A percentile compares a stretch with the other conserved stretches of the same genome.
phyloP scores from a whole-genome alignment of 2,888 invertebrate genomes.

The Chymomyza procnemis region DNA sequence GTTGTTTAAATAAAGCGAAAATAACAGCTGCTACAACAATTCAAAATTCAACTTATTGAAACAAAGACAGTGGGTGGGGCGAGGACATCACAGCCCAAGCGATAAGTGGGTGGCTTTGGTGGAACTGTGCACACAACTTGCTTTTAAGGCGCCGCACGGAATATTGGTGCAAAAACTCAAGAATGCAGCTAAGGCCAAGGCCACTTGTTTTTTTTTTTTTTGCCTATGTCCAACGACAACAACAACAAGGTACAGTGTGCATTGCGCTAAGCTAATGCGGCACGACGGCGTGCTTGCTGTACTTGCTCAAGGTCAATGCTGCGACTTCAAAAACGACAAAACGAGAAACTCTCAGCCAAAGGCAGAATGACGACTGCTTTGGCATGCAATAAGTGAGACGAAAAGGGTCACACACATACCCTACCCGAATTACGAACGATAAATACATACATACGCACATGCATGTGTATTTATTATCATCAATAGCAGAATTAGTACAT shows the following conservation, averaged over 20 bases:
- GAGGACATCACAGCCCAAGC: not conserved
- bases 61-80: no score
- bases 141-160: not conserved
- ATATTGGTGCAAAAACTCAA: not conserved
- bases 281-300: constrained; percentile 42
- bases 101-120: not conserved
- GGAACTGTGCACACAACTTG: not conserved
- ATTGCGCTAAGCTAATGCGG: constrained; percentile 5
- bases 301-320: constrained; percentile 65
- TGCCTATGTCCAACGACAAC: not conserved
- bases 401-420: no score
- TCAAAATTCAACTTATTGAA: no score
- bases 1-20: not conserved
- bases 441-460: no score
- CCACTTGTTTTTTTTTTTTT: not conserved
- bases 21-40: not conserved
- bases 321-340: not conserved
- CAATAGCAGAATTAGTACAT: no score
- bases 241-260: not conserved
- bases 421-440: no score
- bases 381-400: no score
- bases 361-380: not conserved
- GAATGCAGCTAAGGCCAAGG: constrained; percentile 45
- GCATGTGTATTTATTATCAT: no score
- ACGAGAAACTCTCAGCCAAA: not conserved